Percentiles rank a stretch among this genome's conserved stretches.
These are phyloP conservation scores for Montipora foliosa DNA, from an alignment of 64 coral and sea anemone genomes.

Conservation along the genomic window DNA sequence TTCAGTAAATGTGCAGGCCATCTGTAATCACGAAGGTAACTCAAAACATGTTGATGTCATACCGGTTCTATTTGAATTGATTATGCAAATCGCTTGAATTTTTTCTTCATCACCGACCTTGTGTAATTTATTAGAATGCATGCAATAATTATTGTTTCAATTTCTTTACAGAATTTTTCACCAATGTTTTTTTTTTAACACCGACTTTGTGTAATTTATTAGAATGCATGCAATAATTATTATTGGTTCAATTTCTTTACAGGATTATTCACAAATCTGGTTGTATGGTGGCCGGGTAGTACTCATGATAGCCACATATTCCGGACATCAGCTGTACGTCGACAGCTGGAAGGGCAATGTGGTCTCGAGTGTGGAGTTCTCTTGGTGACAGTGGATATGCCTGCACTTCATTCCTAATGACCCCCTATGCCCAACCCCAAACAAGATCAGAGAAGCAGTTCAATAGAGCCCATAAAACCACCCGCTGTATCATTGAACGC, in stretches of 20 bases:
- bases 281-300: neutral
- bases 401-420: slow-evolving; percentile 38
- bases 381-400: neutral
- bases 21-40: neutral
- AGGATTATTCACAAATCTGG: neutral
- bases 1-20: neutral
- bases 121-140: neutral
- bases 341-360: neutral
- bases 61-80: neutral
- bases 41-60: neutral
- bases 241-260: neutral
- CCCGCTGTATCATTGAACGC: slow-evolving; percentile 35
- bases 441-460: slow-evolving; percentile 45
- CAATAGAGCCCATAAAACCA: slow-evolving; percentile 43
- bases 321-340: neutral
- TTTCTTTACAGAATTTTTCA: neutral
- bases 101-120: neutral
- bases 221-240: neutral
- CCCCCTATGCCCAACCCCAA: slow-evolving; percentile 12
- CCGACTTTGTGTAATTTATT: neutral
- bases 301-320: neutral
- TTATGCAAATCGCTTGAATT: neutral
- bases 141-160: neutral
- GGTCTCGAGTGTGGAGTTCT: neutral
- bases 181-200: neutral